A percentile compares a stretch with the other conserved stretches of the same genome.
Evolutionary conservation across 2,113 vertebrate genomes (phyloP).

Genomic region (Micronycteris hirsuta): DNA sequence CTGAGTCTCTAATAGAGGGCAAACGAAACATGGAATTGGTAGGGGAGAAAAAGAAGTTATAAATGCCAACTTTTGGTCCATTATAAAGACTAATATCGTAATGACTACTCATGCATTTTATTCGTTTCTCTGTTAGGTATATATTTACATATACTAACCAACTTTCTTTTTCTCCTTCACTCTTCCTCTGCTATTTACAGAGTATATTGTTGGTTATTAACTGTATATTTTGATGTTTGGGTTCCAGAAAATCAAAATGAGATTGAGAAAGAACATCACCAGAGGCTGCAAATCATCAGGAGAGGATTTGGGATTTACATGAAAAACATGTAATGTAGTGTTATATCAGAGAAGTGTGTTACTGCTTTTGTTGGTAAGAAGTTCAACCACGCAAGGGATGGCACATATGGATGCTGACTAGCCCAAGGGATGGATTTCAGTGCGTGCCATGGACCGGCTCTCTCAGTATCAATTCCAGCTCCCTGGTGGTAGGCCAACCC

Average conservation of each 20-base stretch:
- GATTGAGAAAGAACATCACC: neutral
- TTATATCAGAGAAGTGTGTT: neutral
- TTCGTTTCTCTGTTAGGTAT: neutral
- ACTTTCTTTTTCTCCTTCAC: neutral
- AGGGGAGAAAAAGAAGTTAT: neutral
- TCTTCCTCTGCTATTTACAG: neutral
- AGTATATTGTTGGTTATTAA: neutral
- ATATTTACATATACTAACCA: neutral
- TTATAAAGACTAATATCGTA: neutral
- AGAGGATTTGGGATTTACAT: neutral
- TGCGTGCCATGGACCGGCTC: neutral
- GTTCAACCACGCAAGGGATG: neutral
- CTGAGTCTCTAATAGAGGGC: neutral
- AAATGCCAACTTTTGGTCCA: neutral
- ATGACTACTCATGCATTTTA: neutral
- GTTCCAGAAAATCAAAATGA: neutral
- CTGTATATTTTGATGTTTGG: neutral
- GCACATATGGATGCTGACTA: rapidly evolving
- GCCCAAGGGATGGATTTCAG: rapidly evolving
- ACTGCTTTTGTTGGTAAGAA: neutral
- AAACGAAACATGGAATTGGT: neutral
- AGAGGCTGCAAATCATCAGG: neutral
- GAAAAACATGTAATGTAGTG: too few relatives aligned
- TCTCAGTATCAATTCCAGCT: neutral
- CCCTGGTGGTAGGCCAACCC: neutral